Base-by-base conservation (phyloP, 2,113 vertebrate genomes). In the Aegotheles bennettii region DNA sequence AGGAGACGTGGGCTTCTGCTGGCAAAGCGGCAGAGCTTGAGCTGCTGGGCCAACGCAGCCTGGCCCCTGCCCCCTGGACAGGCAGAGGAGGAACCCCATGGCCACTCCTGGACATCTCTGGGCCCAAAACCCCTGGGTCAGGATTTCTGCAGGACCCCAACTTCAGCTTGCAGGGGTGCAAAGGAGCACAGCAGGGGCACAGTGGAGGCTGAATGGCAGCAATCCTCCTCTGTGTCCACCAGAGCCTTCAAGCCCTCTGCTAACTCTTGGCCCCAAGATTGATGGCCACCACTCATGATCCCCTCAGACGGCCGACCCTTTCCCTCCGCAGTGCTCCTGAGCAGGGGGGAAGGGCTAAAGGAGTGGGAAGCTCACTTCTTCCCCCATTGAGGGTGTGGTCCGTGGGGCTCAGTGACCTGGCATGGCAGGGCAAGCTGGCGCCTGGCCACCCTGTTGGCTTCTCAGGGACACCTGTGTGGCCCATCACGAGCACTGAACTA, bases 391-490 rank as follows among this genome's bases (percentile, higher is more conserved):
- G 28, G n/a, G 23, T 50, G 14, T 11, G 19, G 28, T 13, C n/a
- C 9, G 6, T 16, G 20, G 13, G 9, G 23, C 3, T 20, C 43
- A 47, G 19, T 1, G 13, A 48, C 5, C 4, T 42, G 28, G 17
- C 15, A 9, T n/a, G 42, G 10, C n/a, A 68, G 38, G n/a, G 17
- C 29, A 20, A 11, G 40, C 40, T 13, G 1, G 69, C 0, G 1
- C 15, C n/a, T 47, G 48, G 29, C 35, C 21, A 20, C 6, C 16
- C 33, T 1, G 0, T 7, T 40, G 29, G 36, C 57, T 77, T 87
- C 42, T 19, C 2, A 3, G 15, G 26, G n/a, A 61, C 1, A 3
- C 20, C 9, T 23, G 18, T 9, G 23, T 2, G 7, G 18, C 28
- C 40, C 28, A 3, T 40, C 17, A 10, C 25, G 35, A 36, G 23